Evolutionary conservation across 2,888 invertebrate genomes (phyloP), one percentile per base, ranked within the genome.

Genomic region (Drosophila recens): DNA sequence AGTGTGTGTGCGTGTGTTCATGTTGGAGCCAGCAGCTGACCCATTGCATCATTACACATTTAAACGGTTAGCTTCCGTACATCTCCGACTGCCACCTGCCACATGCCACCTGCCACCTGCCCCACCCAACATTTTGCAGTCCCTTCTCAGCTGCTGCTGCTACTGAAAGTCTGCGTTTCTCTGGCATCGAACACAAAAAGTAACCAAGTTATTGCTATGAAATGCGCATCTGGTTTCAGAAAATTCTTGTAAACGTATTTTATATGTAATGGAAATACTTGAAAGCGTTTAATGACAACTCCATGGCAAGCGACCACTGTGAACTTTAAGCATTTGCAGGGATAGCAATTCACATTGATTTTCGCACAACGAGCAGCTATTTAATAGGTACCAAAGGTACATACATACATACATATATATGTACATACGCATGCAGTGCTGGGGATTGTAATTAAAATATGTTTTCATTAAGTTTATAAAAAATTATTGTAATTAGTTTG

Each of bases 41-140:
- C 69, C 69, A 69, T 38, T 49, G 69, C 59, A 58, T 69, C 69
- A 66, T 65, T 69, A 69, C 69, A 65, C 59, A 69, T 65, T 69
- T 69, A 69, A 69, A 69, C 68, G 64, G 46, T 69, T 48, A 42
- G 42, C 52, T 49, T 33, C 34, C 67, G 49, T 33, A 48, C 63
- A 48, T n/a, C 27, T 33, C 36, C 63, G 33, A 4, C 34, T 46
- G 38, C 36, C 10, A n/a, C 33, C 10, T 33, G 49, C 38, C 17
- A 33, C 17, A 46, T 46, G 53, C n/a, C n/a, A n/a, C n/a, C n/a
- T n/a, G n/a, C n/a, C n/a, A n/a, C n/a, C n/a, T n/a, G n/a, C 30
- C 17, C 34, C 34, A 6, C 20, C 45, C 23, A 45, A n/a, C 13
- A 27, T 8, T 23, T 20, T 27, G 8, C 23, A 23, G 45, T 23